These are phyloP conservation scores for Porites evermanni DNA, from an alignment of 92 coral and sea anemone genomes.

Conservation along the genomic window DNA sequence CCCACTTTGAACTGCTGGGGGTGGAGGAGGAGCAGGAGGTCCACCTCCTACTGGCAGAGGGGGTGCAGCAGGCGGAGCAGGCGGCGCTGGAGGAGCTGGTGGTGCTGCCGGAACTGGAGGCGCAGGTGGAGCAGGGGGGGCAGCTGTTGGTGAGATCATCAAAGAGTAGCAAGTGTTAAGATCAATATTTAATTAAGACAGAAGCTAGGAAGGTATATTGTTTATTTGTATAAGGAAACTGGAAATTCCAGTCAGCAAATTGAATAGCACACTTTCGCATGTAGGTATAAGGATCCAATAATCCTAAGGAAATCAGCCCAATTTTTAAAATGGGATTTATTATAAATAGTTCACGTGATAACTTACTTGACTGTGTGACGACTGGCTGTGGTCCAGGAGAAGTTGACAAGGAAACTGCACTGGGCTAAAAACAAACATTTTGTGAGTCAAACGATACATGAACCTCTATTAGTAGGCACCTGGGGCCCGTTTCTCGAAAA, in stretches of 20 bases:
- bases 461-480: too few species aligned
- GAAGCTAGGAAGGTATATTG: background rate
- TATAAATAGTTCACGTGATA: background rate
- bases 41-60: constrained; percentile 72
- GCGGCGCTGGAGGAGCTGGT: constrained; percentile 86
- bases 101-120: constrained; percentile 78
- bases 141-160: constrained; percentile 48
- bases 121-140: constrained; percentile 58
- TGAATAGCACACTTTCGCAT: too few species aligned
- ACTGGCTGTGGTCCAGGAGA: constrained; percentile 57
- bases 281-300: too few species aligned
- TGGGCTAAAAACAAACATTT: constrained; percentile 34
- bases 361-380: background rate
- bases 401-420: constrained; percentile 53
- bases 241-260: too few species aligned
- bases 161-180: background rate
- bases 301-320: too few species aligned
- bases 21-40: constrained; percentile 81
- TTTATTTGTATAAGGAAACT: too few species aligned
- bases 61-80: constrained; percentile 93
- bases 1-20: constrained; percentile 75
- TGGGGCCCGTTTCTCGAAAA: too few species aligned
- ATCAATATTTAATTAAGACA: background rate
- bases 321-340: too few species aligned
- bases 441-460: too few species aligned